A percentile compares a stretch with the other conserved stretches of the same genome.
These are phyloP conservation scores for Alosa sapidissima DNA, from an alignment of 2,797 vertebrate genomes.

Conservation along the genomic window DNA sequence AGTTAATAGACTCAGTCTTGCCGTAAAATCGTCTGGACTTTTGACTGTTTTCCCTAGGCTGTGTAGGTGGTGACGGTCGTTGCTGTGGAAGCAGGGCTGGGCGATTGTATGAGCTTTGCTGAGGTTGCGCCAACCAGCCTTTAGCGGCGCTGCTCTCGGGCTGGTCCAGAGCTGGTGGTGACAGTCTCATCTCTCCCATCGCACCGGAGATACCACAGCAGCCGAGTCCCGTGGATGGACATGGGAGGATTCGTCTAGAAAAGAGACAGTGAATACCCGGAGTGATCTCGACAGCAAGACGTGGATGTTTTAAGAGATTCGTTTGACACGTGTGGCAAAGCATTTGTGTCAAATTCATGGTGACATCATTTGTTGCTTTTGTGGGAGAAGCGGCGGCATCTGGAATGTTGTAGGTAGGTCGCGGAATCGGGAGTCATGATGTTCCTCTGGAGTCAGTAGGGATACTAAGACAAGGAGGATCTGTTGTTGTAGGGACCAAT, in stretches of 20 bases:
- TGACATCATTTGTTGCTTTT: constrained; percentile 63
- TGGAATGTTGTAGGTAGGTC: constrained; percentile 64
- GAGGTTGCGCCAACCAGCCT: constrained; percentile 2
- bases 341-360: constrained; percentile 21
- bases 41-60: neutral
- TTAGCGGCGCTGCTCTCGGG: constrained; percentile 12
- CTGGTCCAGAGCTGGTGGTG: constrained; percentile 22
- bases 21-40: neutral
- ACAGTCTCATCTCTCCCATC: neutral
- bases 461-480: neutral
- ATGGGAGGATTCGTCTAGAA: constrained; percentile 15
- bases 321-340: constrained; percentile 5
- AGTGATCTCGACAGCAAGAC: neutral
- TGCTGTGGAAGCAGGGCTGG: constrained; percentile 1
- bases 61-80: neutral
- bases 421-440: constrained; percentile 19
- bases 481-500: neutral
- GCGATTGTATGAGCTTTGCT: neutral
- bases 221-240: neutral
- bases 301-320: neutral
- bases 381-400: constrained; percentile 60
- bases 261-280: neutral
- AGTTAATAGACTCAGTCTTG: neutral
- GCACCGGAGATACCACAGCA: neutral
- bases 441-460: neutral